A percentile compares a stretch with the other conserved stretches of the same genome.
These are phyloP conservation scores for Pseudochromis fuscus DNA, from an alignment of 2,797 vertebrate genomes.

Conservation along the genomic window DNA sequence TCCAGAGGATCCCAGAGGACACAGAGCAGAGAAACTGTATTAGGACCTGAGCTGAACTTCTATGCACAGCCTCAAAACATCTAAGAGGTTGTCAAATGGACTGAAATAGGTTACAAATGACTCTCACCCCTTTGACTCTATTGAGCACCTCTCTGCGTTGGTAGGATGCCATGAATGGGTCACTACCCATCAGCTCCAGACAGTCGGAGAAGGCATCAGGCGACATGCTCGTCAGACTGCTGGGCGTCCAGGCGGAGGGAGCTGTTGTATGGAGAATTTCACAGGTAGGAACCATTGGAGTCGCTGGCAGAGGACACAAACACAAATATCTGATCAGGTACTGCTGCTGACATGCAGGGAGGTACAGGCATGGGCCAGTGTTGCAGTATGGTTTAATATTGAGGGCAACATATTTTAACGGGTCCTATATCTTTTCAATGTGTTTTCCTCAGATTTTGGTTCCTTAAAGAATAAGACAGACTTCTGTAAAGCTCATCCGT, in stretches of 20 bases:
- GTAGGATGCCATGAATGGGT: constrained; percentile 74
- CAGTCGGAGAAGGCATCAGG: constrained; percentile 79
- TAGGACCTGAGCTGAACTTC: background rate
- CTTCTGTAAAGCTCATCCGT: too few relatives aligned
- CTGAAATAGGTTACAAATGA: background rate
- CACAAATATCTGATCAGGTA: constrained; percentile 30
- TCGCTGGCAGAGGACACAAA: constrained; percentile 48
- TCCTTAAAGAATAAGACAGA: too few relatives aligned
- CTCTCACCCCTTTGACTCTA: constrained; percentile 82
- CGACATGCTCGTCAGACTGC: constrained; percentile 81
- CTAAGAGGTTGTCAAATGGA: background rate
- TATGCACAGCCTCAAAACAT: background rate
- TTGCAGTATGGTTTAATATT: too few relatives aligned
- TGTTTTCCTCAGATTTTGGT: too few relatives aligned
- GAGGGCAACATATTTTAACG: too few relatives aligned
- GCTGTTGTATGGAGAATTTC: constrained; percentile 80
- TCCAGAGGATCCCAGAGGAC: constrained; percentile 27
- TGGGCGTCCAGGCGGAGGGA: constrained; percentile 79
- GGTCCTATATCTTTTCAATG: too few relatives aligned
- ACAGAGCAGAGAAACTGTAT: constrained; percentile 33
- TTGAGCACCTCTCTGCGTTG: constrained; percentile 76
- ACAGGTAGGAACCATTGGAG: constrained; percentile 78
- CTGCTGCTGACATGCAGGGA: background rate
- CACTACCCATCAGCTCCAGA: constrained; percentile 85
- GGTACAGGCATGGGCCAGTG: too few relatives aligned